Conservation (phyloP, 2,888 invertebrate genomes). For the Chrysomela aeneicollis region DNA sequence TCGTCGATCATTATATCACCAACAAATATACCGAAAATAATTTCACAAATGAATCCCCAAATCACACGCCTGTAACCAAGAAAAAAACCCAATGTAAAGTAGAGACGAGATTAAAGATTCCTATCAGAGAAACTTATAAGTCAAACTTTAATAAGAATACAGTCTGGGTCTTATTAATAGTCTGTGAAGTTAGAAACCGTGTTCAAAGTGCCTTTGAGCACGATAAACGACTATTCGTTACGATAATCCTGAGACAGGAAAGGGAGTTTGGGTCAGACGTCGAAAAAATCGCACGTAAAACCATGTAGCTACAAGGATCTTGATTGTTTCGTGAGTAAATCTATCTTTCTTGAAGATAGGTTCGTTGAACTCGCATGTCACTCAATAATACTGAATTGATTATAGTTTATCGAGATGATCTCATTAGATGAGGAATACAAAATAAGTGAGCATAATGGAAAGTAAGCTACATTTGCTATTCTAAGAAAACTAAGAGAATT, state of each 20-base stretch:
- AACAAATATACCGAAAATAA: slow-evolving; percentile 50
- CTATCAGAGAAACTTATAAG: slow-evolving; percentile 60
- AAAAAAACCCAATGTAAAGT: slow-evolving; percentile 56
- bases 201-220: slow-evolving; percentile 56
- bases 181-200: slow-evolving; percentile 50
- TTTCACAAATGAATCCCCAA: slow-evolving; percentile 60
- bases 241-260: slow-evolving; percentile 32
- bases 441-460: too few relatives aligned
- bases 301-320: background rate
- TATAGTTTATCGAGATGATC: too few relatives aligned
- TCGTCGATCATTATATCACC: slow-evolving; percentile 12
- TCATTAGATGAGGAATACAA: too few relatives aligned
- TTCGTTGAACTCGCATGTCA: background rate
- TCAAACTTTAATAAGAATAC: slow-evolving; percentile 62
- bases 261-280: slow-evolving; percentile 24
- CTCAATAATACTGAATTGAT: background rate
- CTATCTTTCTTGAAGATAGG: background rate
- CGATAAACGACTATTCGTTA: slow-evolving; percentile 56
- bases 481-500: too few relatives aligned
- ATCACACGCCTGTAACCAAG: slow-evolving; percentile 50
- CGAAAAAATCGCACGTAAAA: slow-evolving; percentile 15
- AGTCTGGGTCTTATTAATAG: slow-evolving; percentile 59
- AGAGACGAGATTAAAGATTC: slow-evolving; percentile 62
- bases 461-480: too few relatives aligned
- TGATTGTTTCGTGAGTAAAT: background rate